These are phyloP conservation scores for Dendrolimus pini DNA, from an alignment of 2,888 invertebrate species.

Conservation along the genomic window DNA sequence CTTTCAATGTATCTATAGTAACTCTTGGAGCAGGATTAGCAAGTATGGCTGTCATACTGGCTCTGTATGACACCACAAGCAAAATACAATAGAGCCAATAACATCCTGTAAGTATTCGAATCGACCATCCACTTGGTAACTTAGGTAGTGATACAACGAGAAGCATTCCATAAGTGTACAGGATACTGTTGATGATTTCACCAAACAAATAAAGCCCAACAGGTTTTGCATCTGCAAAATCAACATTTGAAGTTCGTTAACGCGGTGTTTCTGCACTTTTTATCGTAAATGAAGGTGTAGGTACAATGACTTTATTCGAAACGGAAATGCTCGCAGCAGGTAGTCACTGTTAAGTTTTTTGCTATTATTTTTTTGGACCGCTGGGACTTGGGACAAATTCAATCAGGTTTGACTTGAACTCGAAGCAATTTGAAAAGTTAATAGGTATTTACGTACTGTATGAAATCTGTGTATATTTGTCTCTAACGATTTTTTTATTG, in stretches of 20 bases:
- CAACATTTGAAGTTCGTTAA: slow-evolving; percentile 14
- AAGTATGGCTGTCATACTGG: slow-evolving; percentile 90
- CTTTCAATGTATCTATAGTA: slow-evolving; percentile 85
- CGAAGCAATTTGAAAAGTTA: too few species aligned
- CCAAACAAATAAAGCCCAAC: slow-evolving; percentile 83
- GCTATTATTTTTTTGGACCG: too few species aligned
- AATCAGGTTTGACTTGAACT: too few species aligned
- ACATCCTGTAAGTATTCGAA: slow-evolving; percentile 89
- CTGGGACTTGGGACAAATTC: too few species aligned
- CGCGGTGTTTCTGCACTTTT: slow-evolving; percentile 3
- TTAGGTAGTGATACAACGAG: slow-evolving; percentile 86
- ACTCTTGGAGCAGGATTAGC: slow-evolving; percentile 87
- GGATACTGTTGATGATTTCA: slow-evolving; percentile 82
- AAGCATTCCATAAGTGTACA: slow-evolving; percentile 89
- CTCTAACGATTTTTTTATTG: too few species aligned
- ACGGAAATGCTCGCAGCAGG: too few species aligned
- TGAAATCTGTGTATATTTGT: too few species aligned
- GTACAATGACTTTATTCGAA: slow-evolving; percentile 1
- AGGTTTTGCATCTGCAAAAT: slow-evolving; percentile 53
- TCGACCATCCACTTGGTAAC: slow-evolving; percentile 87
- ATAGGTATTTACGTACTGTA: too few species aligned
- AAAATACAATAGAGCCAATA: slow-evolving; percentile 91
- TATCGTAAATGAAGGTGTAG: slow-evolving; percentile 4
- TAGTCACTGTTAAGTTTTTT: too few species aligned
- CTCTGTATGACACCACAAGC: slow-evolving; percentile 86